These are phyloP conservation scores for Alloplasta piceator DNA, from an alignment of 2,888 invertebrate genomes.

Conservation along the genomic window DNA sequence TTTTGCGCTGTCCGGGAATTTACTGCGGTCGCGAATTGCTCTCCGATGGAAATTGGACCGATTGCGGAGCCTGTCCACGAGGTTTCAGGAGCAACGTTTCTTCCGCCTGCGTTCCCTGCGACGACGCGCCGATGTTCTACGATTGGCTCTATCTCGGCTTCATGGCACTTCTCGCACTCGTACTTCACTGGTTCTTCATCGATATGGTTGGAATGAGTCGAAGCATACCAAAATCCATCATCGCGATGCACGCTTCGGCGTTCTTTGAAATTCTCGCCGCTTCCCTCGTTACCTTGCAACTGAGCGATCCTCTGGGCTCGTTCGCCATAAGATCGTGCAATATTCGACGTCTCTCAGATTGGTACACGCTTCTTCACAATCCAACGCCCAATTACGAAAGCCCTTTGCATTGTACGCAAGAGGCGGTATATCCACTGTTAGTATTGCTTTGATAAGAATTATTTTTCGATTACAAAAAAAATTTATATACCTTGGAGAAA, in stretches of 20 bases:
- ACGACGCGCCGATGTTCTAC: conserved; percentile 90
- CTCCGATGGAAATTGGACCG: conserved; percentile 89
- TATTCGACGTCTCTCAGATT: conserved; percentile 93
- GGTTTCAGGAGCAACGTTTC: conserved; percentile 90
- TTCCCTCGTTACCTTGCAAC: conserved; percentile 89
- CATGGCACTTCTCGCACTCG: conserved; percentile 94
- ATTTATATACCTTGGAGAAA: no score
- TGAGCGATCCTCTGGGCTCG: conserved; percentile 92
- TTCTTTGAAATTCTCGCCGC: conserved; percentile 92
- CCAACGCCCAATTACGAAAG: conserved; percentile 96
- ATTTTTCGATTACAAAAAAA: no score
- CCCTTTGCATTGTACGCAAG: conserved; percentile 96
- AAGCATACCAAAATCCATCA: conserved; percentile 90
- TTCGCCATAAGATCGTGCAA: conserved; percentile 91
- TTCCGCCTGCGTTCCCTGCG: conserved; percentile 91
- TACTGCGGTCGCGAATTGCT: conserved; percentile 91
- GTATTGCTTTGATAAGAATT: conserved; percentile 78
- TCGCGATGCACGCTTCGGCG: conserved; percentile 92
- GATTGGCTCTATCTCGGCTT: conserved; percentile 98
- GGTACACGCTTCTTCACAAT: conserved; percentile 98
- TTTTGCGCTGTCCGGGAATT: conserved; percentile 89
- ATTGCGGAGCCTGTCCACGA: conserved; percentile 94
- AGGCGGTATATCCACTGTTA: conserved; percentile 98
- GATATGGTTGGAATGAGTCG: conserved; percentile 91
- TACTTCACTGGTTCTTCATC: conserved; percentile 96